phyloP scores from a whole-genome alignment of 2,797 vertebrate genomes.

The Sebastes trivittatus region DNA sequence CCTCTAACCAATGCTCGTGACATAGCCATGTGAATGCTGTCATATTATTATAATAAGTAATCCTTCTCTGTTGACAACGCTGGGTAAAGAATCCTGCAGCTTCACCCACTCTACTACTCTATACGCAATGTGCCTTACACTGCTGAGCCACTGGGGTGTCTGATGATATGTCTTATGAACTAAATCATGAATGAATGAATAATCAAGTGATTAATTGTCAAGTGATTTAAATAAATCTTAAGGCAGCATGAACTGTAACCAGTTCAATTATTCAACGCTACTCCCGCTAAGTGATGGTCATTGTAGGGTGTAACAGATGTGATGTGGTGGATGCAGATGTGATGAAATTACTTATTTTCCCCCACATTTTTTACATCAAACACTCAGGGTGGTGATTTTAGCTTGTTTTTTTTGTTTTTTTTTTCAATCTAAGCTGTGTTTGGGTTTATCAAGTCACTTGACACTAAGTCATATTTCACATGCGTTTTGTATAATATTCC shows the following conservation, averaged over 20 bases:
- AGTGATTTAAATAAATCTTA: not conserved
- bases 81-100: not conserved
- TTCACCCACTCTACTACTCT: not conserved
- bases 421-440: not conserved
- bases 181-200: not conserved
- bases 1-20: not conserved
- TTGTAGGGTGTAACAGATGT: not conserved
- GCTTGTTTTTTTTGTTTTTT: too few species aligned
- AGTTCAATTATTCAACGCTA: not conserved
- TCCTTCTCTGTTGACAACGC: not conserved
- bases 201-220: not conserved
- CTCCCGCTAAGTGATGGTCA: not conserved
- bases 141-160: not conserved
- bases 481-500: not conserved
- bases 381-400: not conserved
- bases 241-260: not conserved
- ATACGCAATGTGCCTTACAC: not conserved
- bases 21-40: not conserved
- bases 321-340: not conserved
- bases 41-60: not conserved
- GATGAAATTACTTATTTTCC: not conserved
- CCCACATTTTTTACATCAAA: not conserved
- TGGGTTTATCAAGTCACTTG: not conserved
- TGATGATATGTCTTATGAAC: not conserved
- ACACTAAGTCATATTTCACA: not conserved